Evolutionary conservation across 2,888 invertebrate species (phyloP).

Genomic region (Aporophyla nigra): DNA sequence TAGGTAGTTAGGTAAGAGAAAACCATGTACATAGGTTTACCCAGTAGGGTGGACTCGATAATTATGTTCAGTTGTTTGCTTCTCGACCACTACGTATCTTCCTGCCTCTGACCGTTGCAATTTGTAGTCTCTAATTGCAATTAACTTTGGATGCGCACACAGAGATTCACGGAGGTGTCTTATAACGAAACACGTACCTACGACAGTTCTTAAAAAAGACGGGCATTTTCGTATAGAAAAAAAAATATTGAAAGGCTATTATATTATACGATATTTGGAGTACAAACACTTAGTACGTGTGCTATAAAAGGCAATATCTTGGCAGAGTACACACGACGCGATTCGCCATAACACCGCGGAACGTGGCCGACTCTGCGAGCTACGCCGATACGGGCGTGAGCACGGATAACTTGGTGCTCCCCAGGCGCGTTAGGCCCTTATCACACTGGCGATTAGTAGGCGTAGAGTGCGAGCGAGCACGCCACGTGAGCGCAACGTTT

Average conservation of each 20-base stretch:
- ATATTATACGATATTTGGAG: constrained; percentile 20
- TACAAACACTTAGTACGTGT: constrained; percentile 24
- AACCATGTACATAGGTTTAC: background rate
- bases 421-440: background rate
- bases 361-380: constrained; percentile 8
- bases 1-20: background rate
- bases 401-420: constrained; percentile 42
- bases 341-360: constrained; percentile 4
- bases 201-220: too few relatives aligned
- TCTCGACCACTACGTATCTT: background rate
- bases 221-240: too few relatives aligned
- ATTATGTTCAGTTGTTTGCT: background rate
- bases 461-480: background rate
- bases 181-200: too few relatives aligned
- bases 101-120: background rate
- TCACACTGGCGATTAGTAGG: too few relatives aligned
- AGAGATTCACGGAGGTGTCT: background rate
- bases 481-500: background rate
- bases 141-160: background rate
- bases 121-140: constrained; percentile 6
- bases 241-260: constrained; percentile 1
- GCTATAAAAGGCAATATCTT: constrained; percentile 27
- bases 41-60: background rate
- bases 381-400: constrained; percentile 31
- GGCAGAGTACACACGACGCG: constrained; percentile 22